Conservation (phyloP, 2,888 invertebrate species). For the Noctua fimbriata region DNA sequence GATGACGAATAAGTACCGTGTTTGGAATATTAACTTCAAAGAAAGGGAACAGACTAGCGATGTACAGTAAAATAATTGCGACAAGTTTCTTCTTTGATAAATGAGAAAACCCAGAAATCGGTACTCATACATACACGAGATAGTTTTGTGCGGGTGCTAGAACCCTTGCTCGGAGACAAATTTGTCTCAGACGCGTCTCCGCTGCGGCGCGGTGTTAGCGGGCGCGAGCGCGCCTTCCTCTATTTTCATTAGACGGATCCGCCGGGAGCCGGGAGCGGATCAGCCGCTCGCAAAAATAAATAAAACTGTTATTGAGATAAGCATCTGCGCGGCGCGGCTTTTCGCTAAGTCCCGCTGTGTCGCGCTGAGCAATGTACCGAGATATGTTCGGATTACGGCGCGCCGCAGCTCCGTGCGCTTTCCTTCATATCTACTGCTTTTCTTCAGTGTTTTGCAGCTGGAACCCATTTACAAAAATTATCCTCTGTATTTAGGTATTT, state of each 20-base stretch:
- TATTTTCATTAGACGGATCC: constrained; percentile 88
- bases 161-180: constrained; percentile 63
- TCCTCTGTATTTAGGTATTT: constrained; percentile 60
- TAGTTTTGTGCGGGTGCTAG: constrained; percentile 33
- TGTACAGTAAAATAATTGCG: constrained; percentile 6
- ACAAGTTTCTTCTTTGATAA: constrained; percentile 22
- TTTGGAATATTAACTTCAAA: constrained; percentile 44
- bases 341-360: constrained; percentile 89
- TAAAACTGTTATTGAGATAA: constrained; percentile 91
- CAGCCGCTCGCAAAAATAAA: constrained; percentile 89
- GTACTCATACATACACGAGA: constrained; percentile 24
- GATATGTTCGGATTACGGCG: constrained; percentile 88
- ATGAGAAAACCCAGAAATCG: constrained; percentile 22
- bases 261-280: constrained; percentile 86
- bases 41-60: constrained; percentile 16
- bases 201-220: constrained; percentile 66
- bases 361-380: constrained; percentile 89
- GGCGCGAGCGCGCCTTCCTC: constrained; percentile 78
- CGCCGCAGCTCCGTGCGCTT: constrained; percentile 79
- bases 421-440: constrained; percentile 81
- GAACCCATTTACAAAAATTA: constrained; percentile 79
- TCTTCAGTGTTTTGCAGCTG: constrained; percentile 86
- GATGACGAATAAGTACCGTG: constrained; percentile 39
- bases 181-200: constrained; percentile 67
- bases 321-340: constrained; percentile 89